Conservation (phyloP, 2,113 vertebrate genomes). For the Chrysochloris asiatica region DNA sequence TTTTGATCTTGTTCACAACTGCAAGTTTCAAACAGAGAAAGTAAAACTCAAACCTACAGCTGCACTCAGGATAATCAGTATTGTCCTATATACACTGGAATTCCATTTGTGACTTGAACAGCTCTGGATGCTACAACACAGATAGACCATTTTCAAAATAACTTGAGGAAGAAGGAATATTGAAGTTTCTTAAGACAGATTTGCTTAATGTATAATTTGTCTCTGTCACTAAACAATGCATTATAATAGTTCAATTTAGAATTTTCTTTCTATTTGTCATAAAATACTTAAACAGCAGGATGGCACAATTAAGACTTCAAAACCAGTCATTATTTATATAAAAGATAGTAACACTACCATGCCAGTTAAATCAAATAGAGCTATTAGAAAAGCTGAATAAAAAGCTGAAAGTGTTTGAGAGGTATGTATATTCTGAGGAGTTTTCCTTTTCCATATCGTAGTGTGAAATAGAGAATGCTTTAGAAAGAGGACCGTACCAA, state of each 20-base stretch:
- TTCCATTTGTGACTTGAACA: neutral
- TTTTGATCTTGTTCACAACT: slow-evolving; percentile 18
- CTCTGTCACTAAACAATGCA: slow-evolving; percentile 47
- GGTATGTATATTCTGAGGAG: neutral
- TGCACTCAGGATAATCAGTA: neutral
- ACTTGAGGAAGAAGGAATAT: neutral
- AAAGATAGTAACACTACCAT: slow-evolving; percentile 10
- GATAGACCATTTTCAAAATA: slow-evolving; percentile 40
- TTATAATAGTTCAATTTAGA: slow-evolving; percentile 36
- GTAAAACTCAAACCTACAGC: neutral
- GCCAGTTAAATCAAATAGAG: slow-evolving; percentile 50
- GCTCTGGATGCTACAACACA: neutral
- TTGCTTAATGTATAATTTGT: slow-evolving; percentile 44
- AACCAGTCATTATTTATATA: slow-evolving; percentile 51
- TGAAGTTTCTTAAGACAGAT: slow-evolving; percentile 51
- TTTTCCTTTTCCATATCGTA: neutral
- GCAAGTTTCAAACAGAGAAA: neutral
- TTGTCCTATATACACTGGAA: neutral
- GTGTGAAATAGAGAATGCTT: neutral
- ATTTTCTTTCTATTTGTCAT: slow-evolving; percentile 59
- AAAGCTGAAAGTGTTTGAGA: neutral
- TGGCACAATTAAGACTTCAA: slow-evolving; percentile 47
- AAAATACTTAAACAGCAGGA: slow-evolving; percentile 48
- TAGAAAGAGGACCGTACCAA: neutral
- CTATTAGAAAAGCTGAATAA: slow-evolving; percentile 33